Evolutionary conservation across 2,797 vertebrate genomes (phyloP), one percentile per base, ranked within the genome.

Genomic region (Chaetodon trifasciatus): DNA sequence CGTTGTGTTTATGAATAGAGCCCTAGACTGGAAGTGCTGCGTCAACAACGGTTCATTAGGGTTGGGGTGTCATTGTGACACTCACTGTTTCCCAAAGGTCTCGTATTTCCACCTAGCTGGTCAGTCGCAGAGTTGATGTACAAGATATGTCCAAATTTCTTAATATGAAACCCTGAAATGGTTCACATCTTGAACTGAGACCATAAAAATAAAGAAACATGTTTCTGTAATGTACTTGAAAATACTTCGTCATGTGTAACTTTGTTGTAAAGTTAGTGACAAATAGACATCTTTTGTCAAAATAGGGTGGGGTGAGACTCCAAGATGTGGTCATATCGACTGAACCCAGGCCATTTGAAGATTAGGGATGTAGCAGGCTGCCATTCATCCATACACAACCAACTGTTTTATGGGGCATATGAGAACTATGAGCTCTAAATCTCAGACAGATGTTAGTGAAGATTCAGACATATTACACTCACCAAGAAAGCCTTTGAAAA

Each of bases 41-140:
- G 32, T 81, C 90, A 85, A 83, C 83, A 86, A 28, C 66, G 68
- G n/a, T 32, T 65, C 69, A 76, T 76, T 15, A 55, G 69, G 81
- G 83, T 84, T 81, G 76, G 70, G 78, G 79, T 81, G 83, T 89
- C 49, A 64, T 70, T 21, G 77, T 19, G 15, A 78, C 65, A 6
- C 8, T 11, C 65, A 7, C 8, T 11, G 40, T 24, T 42, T 74
- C 8, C 21, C 47, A 65, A 82, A 78, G 39, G 6, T 23, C 16
- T 64, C 0, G 6, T 39, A 28, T 76, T 75, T 78, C 46, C 44
- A 52, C 8, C 46, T 19, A 32, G 19, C 21, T 2, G 24, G 9
- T 44, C 65, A 23, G 39, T 8, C 5, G 58, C 39, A n/a, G 52
- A 46, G 28, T 4, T 13, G 17, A 44, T 57, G 46, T 32, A 21